A percentile compares a stretch with the other conserved stretches of the same genome.
Conservation (phyloP, 2,888 invertebrate genomes). For the Melipona beecheii region DNA sequence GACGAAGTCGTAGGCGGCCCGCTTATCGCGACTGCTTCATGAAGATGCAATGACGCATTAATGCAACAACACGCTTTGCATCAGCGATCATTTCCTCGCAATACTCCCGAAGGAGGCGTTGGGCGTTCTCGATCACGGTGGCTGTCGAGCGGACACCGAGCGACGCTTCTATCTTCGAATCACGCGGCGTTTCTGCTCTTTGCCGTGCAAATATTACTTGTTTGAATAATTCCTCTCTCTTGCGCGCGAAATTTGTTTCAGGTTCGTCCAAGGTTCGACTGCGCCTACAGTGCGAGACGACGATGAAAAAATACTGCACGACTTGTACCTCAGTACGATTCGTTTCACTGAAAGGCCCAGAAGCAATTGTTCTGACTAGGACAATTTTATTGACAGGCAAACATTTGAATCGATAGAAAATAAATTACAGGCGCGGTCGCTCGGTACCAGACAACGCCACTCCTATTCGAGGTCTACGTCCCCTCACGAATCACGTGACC, state of each 20-base stretch:
- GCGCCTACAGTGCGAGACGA: not conserved
- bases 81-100: constrained; percentile 47
- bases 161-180: constrained; percentile 47
- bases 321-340: too few species aligned
- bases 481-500: too few species aligned
- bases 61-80: constrained; percentile 60
- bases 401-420: too few species aligned
- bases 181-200: constrained; percentile 5
- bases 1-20: constrained; percentile 53
- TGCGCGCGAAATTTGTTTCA: not conserved
- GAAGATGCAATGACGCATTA: constrained; percentile 63
- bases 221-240: constrained; percentile 9
- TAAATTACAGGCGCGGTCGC: too few species aligned
- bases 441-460: too few species aligned
- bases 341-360: too few species aligned
- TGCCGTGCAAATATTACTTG: constrained; percentile 23
- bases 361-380: too few species aligned
- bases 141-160: constrained; percentile 43
- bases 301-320: too few species aligned
- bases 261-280: not conserved
- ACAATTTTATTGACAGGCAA: too few species aligned
- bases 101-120: constrained; percentile 55
- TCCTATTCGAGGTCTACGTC: too few species aligned
- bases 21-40: constrained; percentile 57
- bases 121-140: constrained; percentile 58